Conservation (phyloP, 2,113 vertebrate species). For the Rattus rattus region DNA sequence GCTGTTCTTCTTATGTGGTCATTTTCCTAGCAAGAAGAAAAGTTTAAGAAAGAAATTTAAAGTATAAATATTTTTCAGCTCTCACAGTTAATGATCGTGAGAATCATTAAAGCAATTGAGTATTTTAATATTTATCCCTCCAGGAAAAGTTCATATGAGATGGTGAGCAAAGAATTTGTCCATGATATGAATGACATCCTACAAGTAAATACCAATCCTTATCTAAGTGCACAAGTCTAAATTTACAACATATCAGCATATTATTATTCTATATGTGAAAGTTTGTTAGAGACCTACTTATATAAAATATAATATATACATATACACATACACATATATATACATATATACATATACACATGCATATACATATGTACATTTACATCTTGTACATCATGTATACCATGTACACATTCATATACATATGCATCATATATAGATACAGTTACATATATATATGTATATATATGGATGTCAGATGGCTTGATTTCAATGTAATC, state of each 20-base stretch:
- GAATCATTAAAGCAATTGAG: background rate
- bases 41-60: background rate
- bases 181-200: background rate
- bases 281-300: background rate
- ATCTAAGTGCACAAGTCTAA: background rate
- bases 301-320: background rate
- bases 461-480: fast-evolving
- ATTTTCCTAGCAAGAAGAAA: background rate
- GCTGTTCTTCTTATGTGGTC: background rate
- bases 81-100: background rate
- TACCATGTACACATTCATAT: too few relatives aligned
- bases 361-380: too few relatives aligned
- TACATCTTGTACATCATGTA: too few relatives aligned
- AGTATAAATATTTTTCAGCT: background rate
- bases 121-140: background rate
- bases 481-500: background rate
- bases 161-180: background rate
- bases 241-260: background rate
- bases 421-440: too few relatives aligned
- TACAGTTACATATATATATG: too few relatives aligned
- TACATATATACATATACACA: background rate
- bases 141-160: background rate
- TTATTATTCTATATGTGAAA: background rate
- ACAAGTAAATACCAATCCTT: background rate
- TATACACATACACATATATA: background rate